Evolutionary conservation across 2,113 vertebrate genomes (phyloP).

Genomic region (Neoarius graeffei): DNA sequence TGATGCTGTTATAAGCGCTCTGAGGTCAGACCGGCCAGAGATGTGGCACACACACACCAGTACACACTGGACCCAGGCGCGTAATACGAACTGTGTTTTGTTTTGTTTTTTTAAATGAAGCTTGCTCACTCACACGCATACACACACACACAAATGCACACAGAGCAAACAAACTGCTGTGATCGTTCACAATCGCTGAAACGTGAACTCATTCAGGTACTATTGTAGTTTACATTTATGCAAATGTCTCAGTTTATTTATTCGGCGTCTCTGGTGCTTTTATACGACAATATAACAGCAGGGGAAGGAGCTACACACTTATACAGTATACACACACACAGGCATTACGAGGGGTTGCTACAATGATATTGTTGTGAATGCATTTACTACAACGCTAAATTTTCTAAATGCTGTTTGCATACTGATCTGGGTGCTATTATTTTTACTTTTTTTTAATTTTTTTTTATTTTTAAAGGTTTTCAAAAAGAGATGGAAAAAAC

Average conservation of each 20-base stretch:
- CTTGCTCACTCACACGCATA: background rate
- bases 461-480: constrained; percentile 61
- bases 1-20: constrained; percentile 49
- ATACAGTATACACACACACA: constrained; percentile 52
- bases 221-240: constrained; percentile 70
- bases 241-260: constrained; percentile 78
- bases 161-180: constrained; percentile 52
- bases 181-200: constrained; percentile 67
- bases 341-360: constrained; percentile 61
- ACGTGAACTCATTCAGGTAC: constrained; percentile 77
- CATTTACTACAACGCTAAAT: constrained; percentile 72
- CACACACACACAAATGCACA: constrained; percentile 3
- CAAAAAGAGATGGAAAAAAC: constrained; percentile 25
- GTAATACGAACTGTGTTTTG: constrained; percentile 65
- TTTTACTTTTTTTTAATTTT: constrained; percentile 67
- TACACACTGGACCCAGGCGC: constrained; percentile 62
- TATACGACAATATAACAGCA: constrained; percentile 74
- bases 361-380: constrained; percentile 41
- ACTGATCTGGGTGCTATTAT: constrained; percentile 76
- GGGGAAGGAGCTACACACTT: constrained; percentile 60
- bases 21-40: constrained; percentile 72
- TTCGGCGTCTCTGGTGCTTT: constrained; percentile 75
- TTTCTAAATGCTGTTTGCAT: constrained; percentile 74
- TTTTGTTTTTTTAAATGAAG: constrained; percentile 22
- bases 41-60: constrained; percentile 61